Base-by-base conservation (phyloP, 2,113 vertebrate genomes). In the Theropithecus gelada region DNA sequence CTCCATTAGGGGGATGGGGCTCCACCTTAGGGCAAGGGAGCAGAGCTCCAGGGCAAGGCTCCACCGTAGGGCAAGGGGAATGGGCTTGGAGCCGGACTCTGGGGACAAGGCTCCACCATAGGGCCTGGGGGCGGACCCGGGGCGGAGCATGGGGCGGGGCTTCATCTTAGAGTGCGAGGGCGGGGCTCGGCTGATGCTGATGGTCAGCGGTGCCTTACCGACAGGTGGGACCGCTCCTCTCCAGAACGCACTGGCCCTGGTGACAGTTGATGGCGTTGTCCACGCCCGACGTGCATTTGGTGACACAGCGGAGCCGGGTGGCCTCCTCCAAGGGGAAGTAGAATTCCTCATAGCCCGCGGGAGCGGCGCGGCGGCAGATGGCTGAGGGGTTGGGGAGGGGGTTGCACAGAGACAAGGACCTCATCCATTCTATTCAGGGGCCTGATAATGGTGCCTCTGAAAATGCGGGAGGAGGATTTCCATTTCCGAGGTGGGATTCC, bases 291-390 rank as follows among this genome's bases (percentile, higher is more conserved):
- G 91, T 95, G 66, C 98, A 98, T 2, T 91, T 97, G 91, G 98
- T 97, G 11, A 97, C 0, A 12, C 96, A 98, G 61, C 3, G 73
- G 22, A 98, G 72, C 13, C 64, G 32, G 0, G 52, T 80, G 43
- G 0, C 43, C 3, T 84, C 94, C 89, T 94, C 7, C 43, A 90
- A 70, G 30, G 98, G 92, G 1, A 96, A 98, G 76, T 90, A 98
- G 32, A 94, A 98, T 0, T 96, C 57, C 35, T 12, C 22, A 20
- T 83, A 98, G 35, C 8, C 94, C 2, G 84, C 0, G 0, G 97
- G 35, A 1, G 0, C 81, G 0, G 3, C 8, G 0, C n/a, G 18
- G 22, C 0, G 6, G 88, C 98, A 98, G 81, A 96, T 70, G 91
- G 92, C 96, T 97, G 76, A 1, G 59, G 86, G 12, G 1, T 43